A percentile compares a stretch with the other conserved stretches of the same genome.
Evolutionary conservation across 2,888 invertebrate genomes (phyloP).

Genomic region (Coelopa pilipes): DNA sequence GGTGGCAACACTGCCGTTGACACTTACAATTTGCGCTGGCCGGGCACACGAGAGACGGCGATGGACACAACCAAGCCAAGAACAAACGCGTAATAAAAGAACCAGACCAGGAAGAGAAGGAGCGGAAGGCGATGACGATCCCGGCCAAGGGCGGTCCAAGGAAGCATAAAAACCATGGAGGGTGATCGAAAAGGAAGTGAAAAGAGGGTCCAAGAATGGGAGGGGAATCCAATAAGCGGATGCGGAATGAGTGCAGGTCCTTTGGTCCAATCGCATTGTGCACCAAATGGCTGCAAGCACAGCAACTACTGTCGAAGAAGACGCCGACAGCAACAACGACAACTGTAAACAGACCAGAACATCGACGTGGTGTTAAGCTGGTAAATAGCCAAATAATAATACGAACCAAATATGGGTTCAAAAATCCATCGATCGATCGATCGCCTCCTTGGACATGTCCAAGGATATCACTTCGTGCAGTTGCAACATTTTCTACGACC

Average conservation of each 20-base stretch:
- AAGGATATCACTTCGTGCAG: background rate
- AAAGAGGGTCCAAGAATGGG: background rate
- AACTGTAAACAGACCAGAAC: background rate
- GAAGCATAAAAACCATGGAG: background rate
- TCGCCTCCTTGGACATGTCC: background rate
- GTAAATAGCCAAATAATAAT: constrained; percentile 29
- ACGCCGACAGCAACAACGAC: background rate
- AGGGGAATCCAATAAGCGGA: background rate
- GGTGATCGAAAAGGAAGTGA: background rate
- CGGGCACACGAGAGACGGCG: background rate
- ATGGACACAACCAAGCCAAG: background rate
- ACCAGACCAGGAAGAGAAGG: background rate
- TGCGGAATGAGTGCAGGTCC: background rate
- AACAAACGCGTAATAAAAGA: no score
- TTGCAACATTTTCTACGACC: background rate
- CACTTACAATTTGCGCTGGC: background rate
- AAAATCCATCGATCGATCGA: no score
- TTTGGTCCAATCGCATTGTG: constrained; percentile 14
- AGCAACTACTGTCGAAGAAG: background rate
- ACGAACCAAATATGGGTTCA: constrained; percentile 7
- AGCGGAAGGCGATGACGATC: background rate
- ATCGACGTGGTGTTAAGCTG: background rate
- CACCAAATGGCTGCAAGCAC: background rate
- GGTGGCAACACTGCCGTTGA: background rate
- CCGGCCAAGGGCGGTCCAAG: background rate